Percentiles rank a stretch among this genome's conserved stretches.
phyloP scores from a whole-genome alignment of 2,797 vertebrate species.

The Oceanodroma leucorhoa region DNA sequence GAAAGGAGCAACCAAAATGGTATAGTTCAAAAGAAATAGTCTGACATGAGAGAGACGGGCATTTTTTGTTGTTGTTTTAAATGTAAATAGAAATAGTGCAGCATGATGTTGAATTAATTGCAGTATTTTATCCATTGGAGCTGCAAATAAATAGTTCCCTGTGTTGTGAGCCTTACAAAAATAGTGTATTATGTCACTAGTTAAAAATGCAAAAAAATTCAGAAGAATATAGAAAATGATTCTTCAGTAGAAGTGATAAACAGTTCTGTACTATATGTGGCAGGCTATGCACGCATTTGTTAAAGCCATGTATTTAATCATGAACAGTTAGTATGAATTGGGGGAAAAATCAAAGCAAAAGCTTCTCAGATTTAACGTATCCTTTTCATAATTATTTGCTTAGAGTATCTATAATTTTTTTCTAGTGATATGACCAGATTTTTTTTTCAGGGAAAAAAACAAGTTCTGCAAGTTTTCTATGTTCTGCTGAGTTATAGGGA shows the following conservation, averaged over 20 bases:
- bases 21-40: background rate
- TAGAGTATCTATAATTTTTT: background rate
- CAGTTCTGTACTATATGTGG: background rate
- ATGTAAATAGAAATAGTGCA: background rate
- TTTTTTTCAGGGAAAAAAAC: background rate
- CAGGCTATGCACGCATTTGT: background rate
- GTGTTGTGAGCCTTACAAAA: background rate
- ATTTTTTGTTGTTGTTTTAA: background rate
- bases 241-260: background rate
- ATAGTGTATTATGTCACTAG: background rate
- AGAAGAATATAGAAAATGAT: background rate
- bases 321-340: background rate
- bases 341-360: background rate
- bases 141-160: background rate
- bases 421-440: background rate
- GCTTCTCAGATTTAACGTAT: background rate
- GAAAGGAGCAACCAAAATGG: background rate
- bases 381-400: background rate
- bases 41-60: background rate
- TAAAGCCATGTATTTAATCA: fast-evolving
- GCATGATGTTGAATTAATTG: background rate
- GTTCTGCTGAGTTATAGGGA: background rate
- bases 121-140: background rate
- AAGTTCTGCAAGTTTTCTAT: background rate
- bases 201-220: background rate